These are phyloP conservation scores for Actinernus sp. DNA, from an alignment of 92 coral and sea anemone genomes.

Conservation along the genomic window DNA sequence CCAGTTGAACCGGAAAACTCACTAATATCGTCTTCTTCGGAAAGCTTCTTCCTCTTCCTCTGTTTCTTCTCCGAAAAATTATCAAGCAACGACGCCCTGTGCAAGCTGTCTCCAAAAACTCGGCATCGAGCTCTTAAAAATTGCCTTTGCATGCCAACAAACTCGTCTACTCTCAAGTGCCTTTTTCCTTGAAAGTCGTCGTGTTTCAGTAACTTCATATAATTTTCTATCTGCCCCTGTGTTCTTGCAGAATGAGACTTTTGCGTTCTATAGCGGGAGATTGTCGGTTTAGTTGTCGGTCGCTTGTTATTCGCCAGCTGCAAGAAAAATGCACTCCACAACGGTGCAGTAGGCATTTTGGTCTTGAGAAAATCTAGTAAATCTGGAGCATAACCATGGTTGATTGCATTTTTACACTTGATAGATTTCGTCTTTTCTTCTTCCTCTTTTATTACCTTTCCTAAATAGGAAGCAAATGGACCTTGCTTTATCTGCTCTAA, in stretches of 20 bases:
- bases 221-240: slow-evolving; percentile 39
- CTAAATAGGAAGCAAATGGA: background rate
- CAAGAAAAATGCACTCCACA: slow-evolving; percentile 11
- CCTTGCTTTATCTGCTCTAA: background rate
- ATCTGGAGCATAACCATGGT: slow-evolving; percentile 6
- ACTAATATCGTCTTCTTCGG: background rate
- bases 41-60: background rate
- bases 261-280: too few relatives aligned
- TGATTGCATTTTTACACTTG: background rate
- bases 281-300: slow-evolving; percentile 4
- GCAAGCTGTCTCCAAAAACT: slow-evolving; percentile 15
- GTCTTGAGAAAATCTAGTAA: background rate
- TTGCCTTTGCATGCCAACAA: slow-evolving; percentile 15
- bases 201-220: slow-evolving; percentile 17
- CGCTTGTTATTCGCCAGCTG: too few relatives aligned
- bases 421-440: background rate
- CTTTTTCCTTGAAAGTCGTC: slow-evolving; percentile 42
- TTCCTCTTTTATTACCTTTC: background rate
- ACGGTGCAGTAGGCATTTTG: slow-evolving; percentile 7
- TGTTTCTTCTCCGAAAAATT: background rate
- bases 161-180: slow-evolving; percentile 34
- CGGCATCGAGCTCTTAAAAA: slow-evolving; percentile 14
- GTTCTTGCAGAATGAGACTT: slow-evolving; percentile 3
- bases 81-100: background rate
- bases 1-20: slow-evolving; percentile 11